Percentiles rank a stretch among this genome's conserved stretches.
Conservation (phyloP, 2,888 invertebrate species). For the Cataglyphis rosenhaueri region DNA sequence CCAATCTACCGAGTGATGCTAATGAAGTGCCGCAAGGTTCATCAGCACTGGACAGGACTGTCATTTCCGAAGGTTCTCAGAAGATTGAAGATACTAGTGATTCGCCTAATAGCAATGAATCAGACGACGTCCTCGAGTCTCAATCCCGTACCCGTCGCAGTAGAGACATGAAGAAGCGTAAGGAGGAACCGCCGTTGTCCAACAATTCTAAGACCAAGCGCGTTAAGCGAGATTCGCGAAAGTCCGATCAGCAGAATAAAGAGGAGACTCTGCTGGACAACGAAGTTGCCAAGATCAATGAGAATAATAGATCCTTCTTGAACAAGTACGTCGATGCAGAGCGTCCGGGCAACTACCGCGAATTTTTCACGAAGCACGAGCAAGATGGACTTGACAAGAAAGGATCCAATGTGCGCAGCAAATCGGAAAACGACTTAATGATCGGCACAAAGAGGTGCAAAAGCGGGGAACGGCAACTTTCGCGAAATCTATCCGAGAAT, state of each 20-base stretch:
- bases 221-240: slow-evolving; percentile 71
- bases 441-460: slow-evolving; percentile 52
- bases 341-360: slow-evolving; percentile 73
- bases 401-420: slow-evolving; percentile 77
- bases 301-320: slow-evolving; percentile 77
- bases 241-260: slow-evolving; percentile 80
- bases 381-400: slow-evolving; percentile 66
- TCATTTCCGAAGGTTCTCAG: slow-evolving; percentile 40
- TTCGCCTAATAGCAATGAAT: slow-evolving; percentile 81
- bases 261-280: slow-evolving; percentile 83
- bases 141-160: slow-evolving; percentile 79
- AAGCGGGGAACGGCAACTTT: slow-evolving; percentile 63
- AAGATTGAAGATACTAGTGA: slow-evolving; percentile 83
- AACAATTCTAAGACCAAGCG: slow-evolving; percentile 72
- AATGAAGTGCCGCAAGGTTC: slow-evolving; percentile 48
- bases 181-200: slow-evolving; percentile 72
- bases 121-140: slow-evolving; percentile 75
- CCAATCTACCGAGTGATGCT: background rate
- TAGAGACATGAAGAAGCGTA: slow-evolving; percentile 80
- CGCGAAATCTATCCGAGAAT: slow-evolving; percentile 68
- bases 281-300: slow-evolving; percentile 84
- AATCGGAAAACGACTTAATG: slow-evolving; percentile 81
- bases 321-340: slow-evolving; percentile 73
- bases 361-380: slow-evolving; percentile 78
- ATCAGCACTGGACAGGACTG: slow-evolving; percentile 53